Percentiles rank a stretch among this genome's conserved stretches.
phyloP scores from a whole-genome alignment of 1,140 invertebrate genomes.

The Drosophila ananassae region DNA sequence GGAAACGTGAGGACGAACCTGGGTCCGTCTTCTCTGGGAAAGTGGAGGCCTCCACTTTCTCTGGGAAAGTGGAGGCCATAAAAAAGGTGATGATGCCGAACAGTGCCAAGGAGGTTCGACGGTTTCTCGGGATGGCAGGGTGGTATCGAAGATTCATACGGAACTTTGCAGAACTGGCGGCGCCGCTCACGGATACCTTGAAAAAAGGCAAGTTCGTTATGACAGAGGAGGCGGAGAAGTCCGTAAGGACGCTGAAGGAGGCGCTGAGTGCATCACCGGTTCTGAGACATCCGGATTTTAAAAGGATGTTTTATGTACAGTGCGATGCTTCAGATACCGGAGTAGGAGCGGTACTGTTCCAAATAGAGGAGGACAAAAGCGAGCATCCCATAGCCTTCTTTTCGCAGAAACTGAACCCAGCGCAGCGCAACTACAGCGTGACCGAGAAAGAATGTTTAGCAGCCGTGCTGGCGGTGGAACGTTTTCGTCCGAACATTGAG shows the following conservation, averaged over 20 bases:
- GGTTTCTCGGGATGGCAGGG: constrained; percentile 13
- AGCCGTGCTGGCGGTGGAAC: neutral
- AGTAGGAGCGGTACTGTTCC: neutral
- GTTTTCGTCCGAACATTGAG: neutral
- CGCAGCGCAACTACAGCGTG: neutral
- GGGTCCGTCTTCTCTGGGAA: no score
- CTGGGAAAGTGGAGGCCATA: constrained; percentile 44
- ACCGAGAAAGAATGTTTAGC: constrained; percentile 12
- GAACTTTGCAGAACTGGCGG: constrained; percentile 7
- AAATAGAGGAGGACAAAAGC: neutral
- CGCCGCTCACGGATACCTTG: constrained; percentile 12
- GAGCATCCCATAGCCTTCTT: constrained; percentile 5
- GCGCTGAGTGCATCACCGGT: neutral
- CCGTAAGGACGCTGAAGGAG: no score
- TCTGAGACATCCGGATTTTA: neutral
- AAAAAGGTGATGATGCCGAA: constrained; percentile 6
- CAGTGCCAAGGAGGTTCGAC: constrained; percentile 10
- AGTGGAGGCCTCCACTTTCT: no score
- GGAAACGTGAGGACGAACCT: constrained; percentile 29
- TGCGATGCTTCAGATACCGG: constrained; percentile 1
- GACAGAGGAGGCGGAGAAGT: no score
- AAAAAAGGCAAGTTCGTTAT: neutral
- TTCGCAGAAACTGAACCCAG: no score
- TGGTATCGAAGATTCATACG: constrained; percentile 16
- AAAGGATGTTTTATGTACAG: neutral